Conservation (phyloP, 2,113 vertebrate species). For the Heliornis fulica region DNA sequence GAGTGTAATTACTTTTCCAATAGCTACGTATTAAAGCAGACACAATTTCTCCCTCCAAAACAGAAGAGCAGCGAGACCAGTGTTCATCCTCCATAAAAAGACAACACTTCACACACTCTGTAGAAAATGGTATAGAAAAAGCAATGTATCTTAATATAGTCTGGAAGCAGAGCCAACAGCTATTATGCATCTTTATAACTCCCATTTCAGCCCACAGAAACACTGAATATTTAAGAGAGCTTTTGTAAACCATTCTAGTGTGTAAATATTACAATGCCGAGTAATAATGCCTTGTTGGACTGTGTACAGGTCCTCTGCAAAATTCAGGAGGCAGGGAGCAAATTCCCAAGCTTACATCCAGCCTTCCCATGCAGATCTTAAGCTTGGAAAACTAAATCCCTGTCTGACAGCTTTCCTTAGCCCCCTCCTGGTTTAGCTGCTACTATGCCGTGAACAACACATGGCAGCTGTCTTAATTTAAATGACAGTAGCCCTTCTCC, state of each 20-base stretch:
- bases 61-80: not conserved
- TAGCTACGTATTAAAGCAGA: not conserved
- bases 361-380: not conserved
- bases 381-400: not conserved
- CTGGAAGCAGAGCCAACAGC: not conserved
- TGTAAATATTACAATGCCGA: not conserved
- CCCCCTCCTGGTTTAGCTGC: not conserved
- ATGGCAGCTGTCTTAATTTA: not conserved
- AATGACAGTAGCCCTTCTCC: not conserved
- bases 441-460: not conserved
- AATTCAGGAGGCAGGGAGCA: not conserved
- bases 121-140: not conserved
- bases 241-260: not conserved
- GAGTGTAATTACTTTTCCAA: not conserved
- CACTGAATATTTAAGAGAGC: not conserved
- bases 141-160: not conserved
- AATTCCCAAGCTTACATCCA: not conserved
- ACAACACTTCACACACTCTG: not conserved
- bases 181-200: not conserved
- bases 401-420: not conserved
- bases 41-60: not conserved
- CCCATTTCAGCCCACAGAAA: not conserved
- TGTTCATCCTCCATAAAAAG: not conserved
- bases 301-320: accelerated
- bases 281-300: not conserved